Evolutionary conservation across 2,797 vertebrate genomes (phyloP), one percentile per base, ranked within the genome.

Genomic region (Xenopus petersii): DNA sequence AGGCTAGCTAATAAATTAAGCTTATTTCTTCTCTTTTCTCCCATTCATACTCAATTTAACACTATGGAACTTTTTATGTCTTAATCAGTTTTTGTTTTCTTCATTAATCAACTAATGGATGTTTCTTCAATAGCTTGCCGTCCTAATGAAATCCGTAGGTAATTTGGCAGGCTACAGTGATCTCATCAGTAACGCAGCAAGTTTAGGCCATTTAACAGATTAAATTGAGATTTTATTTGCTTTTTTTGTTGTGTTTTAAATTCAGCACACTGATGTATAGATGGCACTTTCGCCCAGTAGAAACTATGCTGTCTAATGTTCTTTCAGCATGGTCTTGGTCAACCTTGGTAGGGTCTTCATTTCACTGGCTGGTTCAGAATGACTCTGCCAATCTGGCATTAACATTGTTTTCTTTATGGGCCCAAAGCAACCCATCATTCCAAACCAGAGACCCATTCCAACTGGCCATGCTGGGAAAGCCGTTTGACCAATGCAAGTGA

Each of bases 91-190:
- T 89, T 92, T 88, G 86, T 87, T 87, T 88, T 89, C 91, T 89
- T 85, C 88, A 88, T 93, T 93, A 90, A 90, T 93, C 89, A 91
- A 79, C 87, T 89, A 93, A 92, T 89, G 88, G 84, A 47, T 82
- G 74, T 85, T 86, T 86, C 85, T 88, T 84, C 83, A 75, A 61
- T 82, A 81, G 68, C 79, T 88, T 80, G 87, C 85, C 87, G 81
- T 85, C 80, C 75, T 84, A 83, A 85, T 86, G 86, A 85, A 90
- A 83, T 83, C 75, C 79, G 71, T 79, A 75, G 73, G 80, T 84
- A 75, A 83, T 86, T 85, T 82, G 82, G 80, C 79, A 84, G 75
- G 75, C 0, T 26, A 85, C 82, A 81, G 47, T 81, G 84, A 86
- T 85, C 85, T 84, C 87, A 84, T 87, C 82, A 87, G 81, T 81